phyloP scores from a whole-genome alignment of 2,888 invertebrate genomes.

The Proisotoma minuta region DNA sequence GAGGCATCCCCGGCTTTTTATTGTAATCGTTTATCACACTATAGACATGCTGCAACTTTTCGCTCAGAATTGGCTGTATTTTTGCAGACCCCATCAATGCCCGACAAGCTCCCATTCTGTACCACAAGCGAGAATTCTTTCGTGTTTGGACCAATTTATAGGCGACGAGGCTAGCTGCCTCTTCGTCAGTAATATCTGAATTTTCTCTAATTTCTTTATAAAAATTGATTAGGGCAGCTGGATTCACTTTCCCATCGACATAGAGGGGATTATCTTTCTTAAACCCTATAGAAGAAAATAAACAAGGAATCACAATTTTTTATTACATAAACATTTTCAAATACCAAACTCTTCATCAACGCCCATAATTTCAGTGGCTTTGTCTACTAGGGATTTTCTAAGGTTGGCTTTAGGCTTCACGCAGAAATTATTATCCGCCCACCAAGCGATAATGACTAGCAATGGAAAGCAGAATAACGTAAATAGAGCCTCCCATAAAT shows the following conservation, averaged over 20 bases:
- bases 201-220: slow-evolving; percentile 53
- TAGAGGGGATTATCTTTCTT: slow-evolving; percentile 36
- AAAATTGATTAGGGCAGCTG: slow-evolving; percentile 51
- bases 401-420: slow-evolving; percentile 6
- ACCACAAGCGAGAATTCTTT: slow-evolving; percentile 56
- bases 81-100: slow-evolving; percentile 53
- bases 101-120: slow-evolving; percentile 57
- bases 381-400: not conserved
- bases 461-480: slow-evolving; percentile 58
- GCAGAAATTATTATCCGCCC: slow-evolving; percentile 54
- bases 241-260: slow-evolving; percentile 51
- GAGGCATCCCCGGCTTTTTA: not conserved
- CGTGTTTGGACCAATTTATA: slow-evolving; percentile 48
- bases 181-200: slow-evolving; percentile 55
- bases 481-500: slow-evolving; percentile 58
- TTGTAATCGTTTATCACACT: slow-evolving; percentile 19
- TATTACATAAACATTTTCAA: too few species aligned
- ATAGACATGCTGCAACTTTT: slow-evolving; percentile 53
- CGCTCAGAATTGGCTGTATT: slow-evolving; percentile 52
- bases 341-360: not conserved
- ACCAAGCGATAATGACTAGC: slow-evolving; percentile 56
- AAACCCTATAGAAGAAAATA: too few species aligned
- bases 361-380: not conserved
- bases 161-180: slow-evolving; percentile 56
- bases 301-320: too few species aligned